A percentile compares a stretch with the other conserved stretches of the same genome.
These are phyloP conservation scores for Notoglanidium macrostoma DNA, from an alignment of 2,797 vertebrate species.

Conservation along the genomic window DNA sequence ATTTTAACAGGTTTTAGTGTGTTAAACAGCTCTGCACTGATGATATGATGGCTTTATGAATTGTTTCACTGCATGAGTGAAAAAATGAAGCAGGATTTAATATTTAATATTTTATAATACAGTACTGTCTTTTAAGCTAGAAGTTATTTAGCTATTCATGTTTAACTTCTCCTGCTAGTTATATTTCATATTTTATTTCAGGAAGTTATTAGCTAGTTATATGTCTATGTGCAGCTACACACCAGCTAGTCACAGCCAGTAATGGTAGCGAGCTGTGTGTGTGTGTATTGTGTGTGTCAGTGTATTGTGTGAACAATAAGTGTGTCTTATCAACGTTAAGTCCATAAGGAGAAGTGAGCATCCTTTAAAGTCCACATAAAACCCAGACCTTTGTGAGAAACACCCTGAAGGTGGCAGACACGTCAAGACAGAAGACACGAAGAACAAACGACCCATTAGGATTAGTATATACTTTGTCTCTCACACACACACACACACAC, in stretches of 20 bases:
- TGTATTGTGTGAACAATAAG: background rate
- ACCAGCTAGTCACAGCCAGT: background rate
- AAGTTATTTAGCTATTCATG: background rate
- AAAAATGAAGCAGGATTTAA: background rate
- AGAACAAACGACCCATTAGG: conserved; percentile 26
- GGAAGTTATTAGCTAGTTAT: background rate
- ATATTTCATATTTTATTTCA: background rate
- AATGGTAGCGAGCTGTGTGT: background rate
- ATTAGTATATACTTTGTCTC: conserved; percentile 21
- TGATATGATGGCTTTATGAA: background rate
- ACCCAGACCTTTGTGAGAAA: conserved; percentile 16
- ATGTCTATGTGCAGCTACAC: background rate
- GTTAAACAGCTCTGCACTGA: background rate
- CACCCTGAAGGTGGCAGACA: conserved; percentile 27
- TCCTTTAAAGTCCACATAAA: background rate
- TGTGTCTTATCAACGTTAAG: background rate
- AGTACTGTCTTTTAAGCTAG: background rate
- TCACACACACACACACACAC: background rate
- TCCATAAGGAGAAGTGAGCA: background rate
- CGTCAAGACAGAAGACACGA: conserved; percentile 13
- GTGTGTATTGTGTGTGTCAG: conserved; percentile 9
- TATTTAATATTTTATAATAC: background rate
- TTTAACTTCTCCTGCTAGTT: background rate
- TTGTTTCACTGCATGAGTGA: background rate
- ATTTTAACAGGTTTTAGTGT: background rate